Evolutionary conservation across 1,140 invertebrate genomes (phyloP).

Genomic region (Galendromus occidentalis): DNA sequence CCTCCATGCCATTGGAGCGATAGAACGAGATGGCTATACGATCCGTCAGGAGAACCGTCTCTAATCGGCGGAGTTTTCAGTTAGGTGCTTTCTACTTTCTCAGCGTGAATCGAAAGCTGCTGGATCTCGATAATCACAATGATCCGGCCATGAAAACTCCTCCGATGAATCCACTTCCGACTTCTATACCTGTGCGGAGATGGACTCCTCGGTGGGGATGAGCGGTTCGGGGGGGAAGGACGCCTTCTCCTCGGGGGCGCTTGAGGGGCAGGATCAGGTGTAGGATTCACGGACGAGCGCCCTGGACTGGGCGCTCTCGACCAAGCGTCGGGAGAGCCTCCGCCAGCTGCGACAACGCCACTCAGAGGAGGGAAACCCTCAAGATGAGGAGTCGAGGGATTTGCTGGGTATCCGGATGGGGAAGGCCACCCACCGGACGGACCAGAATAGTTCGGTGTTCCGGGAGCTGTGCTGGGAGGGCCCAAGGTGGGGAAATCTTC

Average conservation of each 20-base stretch:
- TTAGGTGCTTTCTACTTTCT: background rate
- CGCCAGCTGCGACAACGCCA: no score
- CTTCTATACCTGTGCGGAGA: background rate
- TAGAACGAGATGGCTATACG: background rate
- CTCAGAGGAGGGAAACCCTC: background rate
- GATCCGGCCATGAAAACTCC: background rate
- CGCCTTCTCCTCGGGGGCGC: background rate
- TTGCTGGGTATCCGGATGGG: background rate
- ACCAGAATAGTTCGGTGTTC: background rate
- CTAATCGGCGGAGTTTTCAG: background rate
- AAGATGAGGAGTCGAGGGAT: background rate
- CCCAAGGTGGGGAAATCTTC: background rate
- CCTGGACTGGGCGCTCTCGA: background rate
- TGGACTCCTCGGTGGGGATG: background rate
- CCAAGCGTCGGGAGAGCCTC: no score
- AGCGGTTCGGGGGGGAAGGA: background rate
- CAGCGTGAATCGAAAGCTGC: background rate
- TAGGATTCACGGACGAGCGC: background rate
- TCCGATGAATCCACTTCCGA: background rate
- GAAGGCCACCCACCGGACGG: background rate
- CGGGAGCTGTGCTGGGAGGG: background rate
- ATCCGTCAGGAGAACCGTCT: background rate
- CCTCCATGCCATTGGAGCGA: background rate
- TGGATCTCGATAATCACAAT: background rate
- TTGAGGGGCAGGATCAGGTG: background rate